Evolutionary conservation across 1,140 invertebrate genomes (phyloP).

Genomic region (Drosophila orena): DNA sequence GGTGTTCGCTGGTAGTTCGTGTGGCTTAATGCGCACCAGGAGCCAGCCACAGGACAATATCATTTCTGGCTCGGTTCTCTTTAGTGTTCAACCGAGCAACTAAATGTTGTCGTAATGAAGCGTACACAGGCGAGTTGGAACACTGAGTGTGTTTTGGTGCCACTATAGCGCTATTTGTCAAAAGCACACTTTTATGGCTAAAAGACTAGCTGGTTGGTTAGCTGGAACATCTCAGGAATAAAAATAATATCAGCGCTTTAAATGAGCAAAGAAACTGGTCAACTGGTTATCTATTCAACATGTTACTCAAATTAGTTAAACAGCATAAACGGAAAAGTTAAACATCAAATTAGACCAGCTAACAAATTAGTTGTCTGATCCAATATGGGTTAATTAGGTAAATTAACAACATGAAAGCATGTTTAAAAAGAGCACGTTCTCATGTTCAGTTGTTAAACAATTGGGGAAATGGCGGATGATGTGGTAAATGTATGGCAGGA

Average conservation of each 20-base stretch:
- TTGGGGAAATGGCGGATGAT: neutral
- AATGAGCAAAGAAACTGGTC: neutral
- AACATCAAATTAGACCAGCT: conserved; percentile 3
- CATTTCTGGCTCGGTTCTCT: conserved; percentile 25
- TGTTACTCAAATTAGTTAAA: neutral
- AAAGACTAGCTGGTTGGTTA: conserved; percentile 36
- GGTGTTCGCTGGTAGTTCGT: conserved; percentile 33
- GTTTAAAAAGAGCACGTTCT: neutral
- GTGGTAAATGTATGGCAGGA: neutral
- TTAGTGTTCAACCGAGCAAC: conserved; percentile 42
- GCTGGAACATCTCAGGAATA: conserved; percentile 2
- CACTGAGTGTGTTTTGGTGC: conserved; percentile 1
- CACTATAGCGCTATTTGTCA: conserved; percentile 27
- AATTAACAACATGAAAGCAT: neutral
- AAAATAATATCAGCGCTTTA: neutral
- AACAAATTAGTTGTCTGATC: conserved; percentile 4
- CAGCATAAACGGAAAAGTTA: neutral
- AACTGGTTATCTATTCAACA: neutral
- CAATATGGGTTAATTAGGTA: conserved; percentile 43
- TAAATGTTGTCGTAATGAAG: conserved; percentile 50
- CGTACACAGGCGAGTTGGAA: conserved; percentile 9
- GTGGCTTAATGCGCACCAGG: conserved; percentile 35
- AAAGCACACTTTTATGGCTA: conserved; percentile 35
- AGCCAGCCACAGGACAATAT: conserved; percentile 32
- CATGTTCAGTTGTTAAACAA: neutral